phyloP scores from a whole-genome alignment of 92 coral and sea anemone species.

The Montipora capitata region DNA sequence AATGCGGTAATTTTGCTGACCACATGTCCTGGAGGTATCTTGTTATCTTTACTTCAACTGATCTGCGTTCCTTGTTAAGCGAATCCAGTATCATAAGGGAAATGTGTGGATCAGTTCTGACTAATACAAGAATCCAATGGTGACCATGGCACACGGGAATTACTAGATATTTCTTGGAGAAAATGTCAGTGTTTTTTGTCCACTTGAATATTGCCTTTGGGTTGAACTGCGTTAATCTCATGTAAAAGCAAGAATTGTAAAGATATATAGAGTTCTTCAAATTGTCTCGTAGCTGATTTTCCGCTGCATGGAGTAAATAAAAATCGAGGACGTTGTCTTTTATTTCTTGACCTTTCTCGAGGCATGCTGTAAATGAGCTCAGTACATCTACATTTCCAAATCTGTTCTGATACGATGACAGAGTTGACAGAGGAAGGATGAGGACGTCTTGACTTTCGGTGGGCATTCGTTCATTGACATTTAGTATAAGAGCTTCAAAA shows the following conservation, averaged over 20 bases:
- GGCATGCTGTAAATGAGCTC: slow-evolving; percentile 18
- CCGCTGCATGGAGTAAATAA: slow-evolving; percentile 6
- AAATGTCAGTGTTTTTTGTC: slow-evolving; percentile 35
- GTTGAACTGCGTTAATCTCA: slow-evolving; percentile 25
- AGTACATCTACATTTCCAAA: neutral
- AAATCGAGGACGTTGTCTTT: neutral
- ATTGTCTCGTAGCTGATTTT: slow-evolving; percentile 10
- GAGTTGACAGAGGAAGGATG: slow-evolving; percentile 21
- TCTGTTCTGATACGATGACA: slow-evolving; percentile 28
- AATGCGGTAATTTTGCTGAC: neutral
- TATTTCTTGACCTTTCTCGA: neutral
- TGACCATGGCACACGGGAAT: neutral
- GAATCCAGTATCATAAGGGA: slow-evolving; percentile 21
- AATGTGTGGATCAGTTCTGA: neutral
- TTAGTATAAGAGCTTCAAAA: slow-evolving; percentile 4
- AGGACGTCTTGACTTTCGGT: slow-evolving; percentile 7
- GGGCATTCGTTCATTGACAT: slow-evolving; percentile 12
- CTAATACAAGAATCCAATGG: slow-evolving; percentile 5
- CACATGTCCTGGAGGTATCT: slow-evolving; percentile 14
- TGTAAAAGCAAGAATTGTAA: slow-evolving; percentile 35
- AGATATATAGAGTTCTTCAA: neutral
- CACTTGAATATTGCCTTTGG: slow-evolving; percentile 18
- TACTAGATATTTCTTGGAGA: slow-evolving; percentile 16
- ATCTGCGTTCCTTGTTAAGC: neutral
- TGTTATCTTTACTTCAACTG: neutral